Base-by-base conservation (phyloP, 2,888 invertebrate species). In the Eupithecia exiguata region DNA sequence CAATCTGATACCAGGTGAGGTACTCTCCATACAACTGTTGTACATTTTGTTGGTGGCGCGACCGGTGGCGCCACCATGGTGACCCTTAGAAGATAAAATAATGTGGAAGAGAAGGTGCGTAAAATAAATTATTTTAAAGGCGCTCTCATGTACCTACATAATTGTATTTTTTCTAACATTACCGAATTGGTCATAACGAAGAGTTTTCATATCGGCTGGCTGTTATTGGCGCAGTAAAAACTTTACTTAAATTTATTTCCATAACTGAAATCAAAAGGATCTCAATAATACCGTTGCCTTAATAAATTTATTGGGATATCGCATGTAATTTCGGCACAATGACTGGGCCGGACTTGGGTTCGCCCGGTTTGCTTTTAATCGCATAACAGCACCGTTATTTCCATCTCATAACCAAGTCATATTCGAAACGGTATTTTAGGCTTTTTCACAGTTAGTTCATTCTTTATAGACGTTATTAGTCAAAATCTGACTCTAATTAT, bases 301-400 rank as follows among this genome's bases (percentile, higher is more conserved):
- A 70, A 76, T 77, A 79, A 77, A 81, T 81, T 84, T 66, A 81
- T 81, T 77, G 78, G 77, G 43, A 75, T 75, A 76, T 77, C 36
- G 77, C 79, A 80, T 81, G 78, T 77, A 71, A 53, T 74, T 82
- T 78, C 76, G 79, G 76, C 74, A 78, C 71, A 78, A 79, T 75
- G 70, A 75, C 70, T 76, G 80, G 76, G 75, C 74, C 78, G 78
- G 72, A 77, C 80, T 82, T 82, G 82, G 9, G 12, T 82, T 81
- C 83, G 84, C 85, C 82, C 87, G 86, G 88, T 21, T 87, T 86
- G 84, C 83, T 87, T 90, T 40, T 89, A 87, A 86, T 86, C 82
- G 81, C 83, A 86, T 83, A 81, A 79, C 79, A 74, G 83, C 82
- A 84, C 90, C 86, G 89, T 90, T 90, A 88, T 77, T 84, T 69